Percentiles rank a stretch among this genome's conserved stretches.
Evolutionary conservation across 2,888 invertebrate species (phyloP).

Genomic region (Spatulosminthurus flaviceps): DNA sequence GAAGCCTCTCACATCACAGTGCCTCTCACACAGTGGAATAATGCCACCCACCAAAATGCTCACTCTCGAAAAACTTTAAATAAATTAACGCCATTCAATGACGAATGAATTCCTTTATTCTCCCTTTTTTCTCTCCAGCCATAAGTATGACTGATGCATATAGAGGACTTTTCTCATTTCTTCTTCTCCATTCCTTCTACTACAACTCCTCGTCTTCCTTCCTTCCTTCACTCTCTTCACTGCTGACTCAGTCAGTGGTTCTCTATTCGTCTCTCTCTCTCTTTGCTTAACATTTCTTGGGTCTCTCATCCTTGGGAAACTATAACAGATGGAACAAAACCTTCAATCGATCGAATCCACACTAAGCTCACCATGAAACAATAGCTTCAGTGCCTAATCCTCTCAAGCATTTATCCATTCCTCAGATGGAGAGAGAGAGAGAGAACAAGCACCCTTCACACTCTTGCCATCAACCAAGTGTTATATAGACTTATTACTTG

Average conservation of each 20-base stretch:
- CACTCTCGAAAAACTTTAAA: constrained; percentile 60
- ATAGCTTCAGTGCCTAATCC: constrained; percentile 51
- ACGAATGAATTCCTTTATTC: constrained; percentile 63
- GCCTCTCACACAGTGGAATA: constrained; percentile 50
- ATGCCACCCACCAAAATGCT: constrained; percentile 64
- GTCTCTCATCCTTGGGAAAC: constrained; percentile 58
- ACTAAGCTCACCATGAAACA: constrained; percentile 59
- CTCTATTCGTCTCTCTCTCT: constrained; percentile 20
- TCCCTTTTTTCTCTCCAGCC: constrained; percentile 47
- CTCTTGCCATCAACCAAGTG: constrained; percentile 16
- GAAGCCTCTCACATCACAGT: background rate
- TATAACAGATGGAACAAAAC: constrained; percentile 57
- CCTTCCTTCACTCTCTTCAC: constrained; percentile 36
- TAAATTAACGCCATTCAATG: constrained; percentile 64
- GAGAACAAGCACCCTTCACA: constrained; percentile 37
- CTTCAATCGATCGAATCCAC: constrained; percentile 61
- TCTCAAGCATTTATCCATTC: constrained; percentile 47
- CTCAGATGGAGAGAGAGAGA: constrained; percentile 30
- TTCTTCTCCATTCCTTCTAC: constrained; percentile 48
- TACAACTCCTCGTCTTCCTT: constrained; percentile 41
- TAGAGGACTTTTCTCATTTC: no score
- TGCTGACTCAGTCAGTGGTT: background rate
- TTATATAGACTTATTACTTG: constrained; percentile 3
- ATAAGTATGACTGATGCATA: background rate
- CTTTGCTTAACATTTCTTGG: constrained; percentile 45